These are phyloP conservation scores for Tenebrosternarchus preto DNA, from an alignment of 2,113 vertebrate genomes.

Conservation along the genomic window DNA sequence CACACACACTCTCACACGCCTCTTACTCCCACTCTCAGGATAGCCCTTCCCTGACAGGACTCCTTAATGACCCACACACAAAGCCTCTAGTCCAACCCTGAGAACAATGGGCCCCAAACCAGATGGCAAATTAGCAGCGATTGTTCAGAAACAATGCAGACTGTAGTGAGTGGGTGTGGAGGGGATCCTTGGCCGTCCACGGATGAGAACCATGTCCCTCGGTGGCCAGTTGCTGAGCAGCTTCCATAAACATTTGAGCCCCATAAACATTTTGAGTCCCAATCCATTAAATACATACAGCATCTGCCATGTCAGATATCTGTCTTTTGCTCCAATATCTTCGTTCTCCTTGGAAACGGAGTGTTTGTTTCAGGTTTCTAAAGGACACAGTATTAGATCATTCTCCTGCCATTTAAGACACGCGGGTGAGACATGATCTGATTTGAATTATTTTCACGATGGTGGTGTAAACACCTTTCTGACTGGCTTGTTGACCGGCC, in stretches of 20 bases:
- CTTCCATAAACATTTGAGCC: conserved; percentile 32
- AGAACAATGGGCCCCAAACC: conserved; percentile 67
- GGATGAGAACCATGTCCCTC: conserved; percentile 19
- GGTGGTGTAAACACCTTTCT: too few relatives aligned
- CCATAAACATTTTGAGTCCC: too few relatives aligned
- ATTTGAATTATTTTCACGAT: background rate
- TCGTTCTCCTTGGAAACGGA: background rate
- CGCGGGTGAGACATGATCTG: background rate
- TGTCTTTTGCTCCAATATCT: background rate
- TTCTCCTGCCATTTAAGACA: background rate
- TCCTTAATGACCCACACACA: conserved; percentile 69
- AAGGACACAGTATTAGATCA: background rate
- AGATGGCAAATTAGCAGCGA: conserved; percentile 79
- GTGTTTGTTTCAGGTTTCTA: background rate
- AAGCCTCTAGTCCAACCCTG: conserved; percentile 58
- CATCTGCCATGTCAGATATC: background rate
- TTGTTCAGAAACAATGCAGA: conserved; percentile 76
- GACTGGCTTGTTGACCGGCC: too few relatives aligned
- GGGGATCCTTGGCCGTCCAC: conserved; percentile 7
- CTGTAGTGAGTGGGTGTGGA: background rate
- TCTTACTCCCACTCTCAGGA: conserved; percentile 48
- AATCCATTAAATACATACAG: background rate
- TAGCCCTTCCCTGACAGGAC: conserved; percentile 65
- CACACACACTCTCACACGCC: conserved; percentile 24
- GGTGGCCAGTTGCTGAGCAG: conserved; percentile 12